Evolutionary conservation across 2,113 vertebrate genomes (phyloP).

Genomic region (Laterallus jamaicensis): DNA sequence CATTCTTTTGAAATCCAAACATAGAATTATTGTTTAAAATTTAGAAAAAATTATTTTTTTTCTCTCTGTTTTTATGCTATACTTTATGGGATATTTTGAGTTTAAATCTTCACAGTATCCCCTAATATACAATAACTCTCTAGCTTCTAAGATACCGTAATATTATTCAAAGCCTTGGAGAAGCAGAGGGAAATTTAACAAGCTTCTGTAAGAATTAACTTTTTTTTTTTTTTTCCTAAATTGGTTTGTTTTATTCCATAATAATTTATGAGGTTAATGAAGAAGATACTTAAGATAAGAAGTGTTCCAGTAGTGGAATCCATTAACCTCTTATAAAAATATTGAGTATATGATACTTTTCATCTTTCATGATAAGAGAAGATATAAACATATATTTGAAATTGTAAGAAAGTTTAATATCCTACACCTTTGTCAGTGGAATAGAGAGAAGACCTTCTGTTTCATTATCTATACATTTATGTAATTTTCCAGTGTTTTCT

Average conservation of each 20-base stretch:
- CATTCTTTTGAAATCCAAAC: neutral
- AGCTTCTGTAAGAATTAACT: neutral
- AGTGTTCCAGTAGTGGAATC: neutral
- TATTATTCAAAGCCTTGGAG: neutral
- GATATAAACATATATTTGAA: neutral
- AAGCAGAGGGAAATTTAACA: neutral
- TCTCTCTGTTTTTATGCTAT: neutral
- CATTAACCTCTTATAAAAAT: neutral
- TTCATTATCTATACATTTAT: neutral
- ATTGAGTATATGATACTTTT: neutral
- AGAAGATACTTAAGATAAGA: neutral
- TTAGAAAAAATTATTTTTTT: neutral
- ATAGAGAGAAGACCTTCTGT: neutral
- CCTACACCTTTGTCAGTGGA: neutral
- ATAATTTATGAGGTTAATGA: neutral
- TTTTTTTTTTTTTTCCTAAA: neutral
- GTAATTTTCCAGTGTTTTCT: neutral
- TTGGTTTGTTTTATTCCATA: neutral
- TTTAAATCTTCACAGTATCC: neutral
- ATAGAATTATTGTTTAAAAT: neutral
- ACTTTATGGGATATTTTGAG: neutral
- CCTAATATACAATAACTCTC: neutral
- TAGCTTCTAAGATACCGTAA: neutral
- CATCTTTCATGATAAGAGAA: neutral
- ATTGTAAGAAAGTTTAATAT: neutral